Evolutionary conservation across 2,113 vertebrate species (phyloP), one percentile per base, ranked within the genome.

Genomic region (Sitta europaea): DNA sequence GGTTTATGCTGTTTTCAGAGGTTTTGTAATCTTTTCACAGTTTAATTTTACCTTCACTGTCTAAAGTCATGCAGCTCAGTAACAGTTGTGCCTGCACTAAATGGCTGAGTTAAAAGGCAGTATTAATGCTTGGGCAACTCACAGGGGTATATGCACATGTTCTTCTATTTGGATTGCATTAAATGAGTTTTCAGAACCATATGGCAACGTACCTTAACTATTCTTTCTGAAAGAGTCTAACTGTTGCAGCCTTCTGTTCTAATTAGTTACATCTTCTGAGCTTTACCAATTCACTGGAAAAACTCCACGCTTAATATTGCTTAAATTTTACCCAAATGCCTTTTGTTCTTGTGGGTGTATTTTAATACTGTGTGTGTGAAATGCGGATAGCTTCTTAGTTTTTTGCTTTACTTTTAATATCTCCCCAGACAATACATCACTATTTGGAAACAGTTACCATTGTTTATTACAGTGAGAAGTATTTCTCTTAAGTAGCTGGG

Each of bases 191-290:
- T 93, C 96, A 92, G 94, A 88, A 94, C 93, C 94, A 92, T 95
- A 94, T 95, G 91, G 85, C 81, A 91, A 88, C 68, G 77, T 83
- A 89, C 91, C 93, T 92, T 67, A 96, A 95, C 90, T 93, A 38
- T 94, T 96, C 93, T 96, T 94, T 96, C 94, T 80, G 76, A 96
- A 96, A 96, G 31, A 93, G 67, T 90, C 91, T 88, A 73, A 92
- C 91, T 96, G 86, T 97, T 97, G 93, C 91, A 91, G 79, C 66
- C 82, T 96, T 97, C 90, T 96, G 70, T 97, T 97, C 92, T 96
- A 92, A 96, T 97, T 97, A 95, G 86, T 82, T 93, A 68, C 91
- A 93, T 83, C 65, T 94, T 96, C 81, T 91, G 91, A 96, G 95
- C 84, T 97, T 88, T 82, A 92, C 87, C 73, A 79, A 62, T 93